Conservation (phyloP, 2,888 invertebrate genomes). For the Mycalesis mineus region DNA sequence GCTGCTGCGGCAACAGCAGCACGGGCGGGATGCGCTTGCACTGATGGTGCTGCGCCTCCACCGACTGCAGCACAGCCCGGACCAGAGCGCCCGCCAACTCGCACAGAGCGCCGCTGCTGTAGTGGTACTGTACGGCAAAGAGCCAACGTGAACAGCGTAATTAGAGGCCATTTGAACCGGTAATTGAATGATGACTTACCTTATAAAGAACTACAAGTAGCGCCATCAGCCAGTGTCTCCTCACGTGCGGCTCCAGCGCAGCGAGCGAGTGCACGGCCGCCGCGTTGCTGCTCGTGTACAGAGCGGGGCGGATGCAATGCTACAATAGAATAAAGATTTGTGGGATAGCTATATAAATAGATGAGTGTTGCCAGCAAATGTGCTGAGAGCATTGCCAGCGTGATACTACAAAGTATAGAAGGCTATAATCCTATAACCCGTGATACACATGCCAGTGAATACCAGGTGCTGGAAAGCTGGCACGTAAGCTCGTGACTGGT, state of each 20-base stretch:
- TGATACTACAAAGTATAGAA: too few species aligned
- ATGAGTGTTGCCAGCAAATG: too few species aligned
- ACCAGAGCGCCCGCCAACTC: conserved; percentile 88
- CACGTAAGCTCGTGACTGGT: too few species aligned
- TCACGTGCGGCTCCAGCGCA: conserved; percentile 89
- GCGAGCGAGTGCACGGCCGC: conserved; percentile 85
- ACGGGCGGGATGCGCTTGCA: conserved; percentile 91
- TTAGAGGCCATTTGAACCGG: too few species aligned
- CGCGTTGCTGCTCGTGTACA: conserved; percentile 11
- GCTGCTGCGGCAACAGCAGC: conserved; percentile 82
- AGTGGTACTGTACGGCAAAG: conserved; percentile 80
- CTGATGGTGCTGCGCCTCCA: conserved; percentile 94
- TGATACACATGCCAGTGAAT: too few species aligned
- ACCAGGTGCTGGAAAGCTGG: too few species aligned
- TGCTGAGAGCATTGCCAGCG: too few species aligned
- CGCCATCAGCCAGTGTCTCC: conserved; percentile 95
- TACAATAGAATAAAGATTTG: conserved; percentile 29
- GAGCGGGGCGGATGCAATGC: conserved; percentile 52
- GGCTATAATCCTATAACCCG: too few species aligned
- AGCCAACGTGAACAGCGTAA: not conserved
- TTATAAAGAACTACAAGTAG: conserved; percentile 96
- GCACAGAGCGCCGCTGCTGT: conserved; percentile 83
- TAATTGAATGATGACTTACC: conserved; percentile 77
- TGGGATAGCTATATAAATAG: too few species aligned
- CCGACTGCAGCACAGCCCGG: conserved; percentile 92